Base-by-base conservation (phyloP, 2,113 vertebrate genomes). In the Pygoscelis adeliae region DNA sequence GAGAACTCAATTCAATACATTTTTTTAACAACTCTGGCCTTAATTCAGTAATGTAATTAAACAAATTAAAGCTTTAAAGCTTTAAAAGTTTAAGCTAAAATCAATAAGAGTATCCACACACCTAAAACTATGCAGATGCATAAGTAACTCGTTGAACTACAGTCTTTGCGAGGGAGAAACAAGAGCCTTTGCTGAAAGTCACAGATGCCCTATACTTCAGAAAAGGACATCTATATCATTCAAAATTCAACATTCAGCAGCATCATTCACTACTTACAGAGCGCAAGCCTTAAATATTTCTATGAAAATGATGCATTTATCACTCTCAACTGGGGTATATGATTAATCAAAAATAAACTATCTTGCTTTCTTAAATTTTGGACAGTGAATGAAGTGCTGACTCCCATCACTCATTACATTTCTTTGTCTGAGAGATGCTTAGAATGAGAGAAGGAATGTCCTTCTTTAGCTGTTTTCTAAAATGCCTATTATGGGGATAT, bases 21-120 rank as follows among this genome's bases (percentile, higher is more conserved):
- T 63, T 42, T 78, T 71, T 71, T 40, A 88, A 92, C n/a, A 90
- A 58, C 32, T 70, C 50, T 91, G 94, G 86, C 63, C 15, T 84
- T 87, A 61, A 52, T 85, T 96, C 87, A 91, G 40, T 62, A 81
- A 95, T 49, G 52, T 44, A 96, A 93, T 92, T 93, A 79, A 92
- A 72, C 6, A 92, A 91, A 87, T 65, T 61, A 82, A 91, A 58
- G 17, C 53, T 66, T 80, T 72, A 80, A 83, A 90, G 34, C 66
- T 49, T 42, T 42, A 65, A 65, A 76, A 79, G 22, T 77, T 91
- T 72, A 91, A 92, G 36, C 52, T 87, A 82, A 87, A 96, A 91
- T 93, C 70, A 80, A 4, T 91, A 56, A 32, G 10, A 71, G 15
- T 23, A 63, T 30, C 29, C 69, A 82, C 27, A 82, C 10, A 52